Evolutionary conservation across 2,797 vertebrate genomes (phyloP), one percentile per base, ranked within the genome.

Genomic region (Gambelia wislizenii): DNA sequence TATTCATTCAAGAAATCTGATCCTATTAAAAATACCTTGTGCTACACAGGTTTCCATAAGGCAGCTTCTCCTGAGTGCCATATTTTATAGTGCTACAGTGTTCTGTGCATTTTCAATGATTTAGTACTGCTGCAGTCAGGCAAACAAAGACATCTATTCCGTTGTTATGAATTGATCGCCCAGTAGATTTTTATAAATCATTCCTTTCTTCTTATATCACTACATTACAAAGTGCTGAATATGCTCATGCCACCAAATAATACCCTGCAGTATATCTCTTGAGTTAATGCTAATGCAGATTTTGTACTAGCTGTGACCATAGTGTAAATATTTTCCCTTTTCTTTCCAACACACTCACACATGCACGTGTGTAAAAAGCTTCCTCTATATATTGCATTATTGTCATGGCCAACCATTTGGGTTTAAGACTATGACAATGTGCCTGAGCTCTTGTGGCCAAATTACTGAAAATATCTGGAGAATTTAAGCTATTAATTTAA

Each of bases 161-260:
- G 61, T 90, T 94, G 25, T 89, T 95, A 92, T 20, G 87, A 95
- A 93, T 83, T 92, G 80, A 93, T 93, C 0, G 0, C 77, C 39
- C 33, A 84, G 82, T 54, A 85, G 25, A 94, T 94, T 96, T 95
- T 93, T 87, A 95, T 94, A 94, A 94, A 95, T 94, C 6, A 86
- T 87, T 30, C 44, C 39, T 78, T 92, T 80, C 70, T 91, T 52
- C 91, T 20, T 90, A n/a, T 78, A 86, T 77, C 64, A 87, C 12
- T 16, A 82, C 94, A 94, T 92, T 93, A 91, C 49, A 91, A 85
- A 94, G 83, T 75, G 64, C 4, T 91, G 84, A 91, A 91, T 88
- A 93, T 92, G 3, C 83, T 94, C 52, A 85, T 78, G 56, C 80
- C 91, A 85, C 72, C 92, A 91, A 94, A 91, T 90, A 94, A 91